These are phyloP conservation scores for Drosophila varians DNA, from an alignment of 1,140 invertebrate species.

Conservation along the genomic window DNA sequence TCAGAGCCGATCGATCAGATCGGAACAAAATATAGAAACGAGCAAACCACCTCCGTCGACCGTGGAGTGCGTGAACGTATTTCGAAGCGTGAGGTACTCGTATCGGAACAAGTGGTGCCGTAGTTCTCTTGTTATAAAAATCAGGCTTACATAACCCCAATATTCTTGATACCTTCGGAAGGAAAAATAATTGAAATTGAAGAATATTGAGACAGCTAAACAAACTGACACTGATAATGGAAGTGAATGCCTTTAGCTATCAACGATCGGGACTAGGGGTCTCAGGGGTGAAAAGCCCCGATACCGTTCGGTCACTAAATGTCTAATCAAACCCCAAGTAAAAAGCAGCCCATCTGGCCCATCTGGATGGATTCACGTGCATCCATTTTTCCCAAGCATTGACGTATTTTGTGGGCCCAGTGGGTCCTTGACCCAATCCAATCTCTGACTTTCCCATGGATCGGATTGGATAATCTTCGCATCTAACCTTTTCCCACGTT, in stretches of 20 bases:
- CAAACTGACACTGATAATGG: constrained; percentile 27
- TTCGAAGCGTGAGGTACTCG: constrained; percentile 74
- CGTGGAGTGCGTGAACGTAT: constrained; percentile 73
- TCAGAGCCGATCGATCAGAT: constrained; percentile 51
- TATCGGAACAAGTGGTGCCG: constrained; percentile 29
- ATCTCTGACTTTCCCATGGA: constrained; percentile 30
- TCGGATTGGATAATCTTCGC: constrained; percentile 33
- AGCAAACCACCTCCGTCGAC: constrained; percentile 40
- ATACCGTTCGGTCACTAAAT: constrained; percentile 21
- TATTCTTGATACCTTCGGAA: constrained; percentile 12
- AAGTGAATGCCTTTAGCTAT: constrained; percentile 14
- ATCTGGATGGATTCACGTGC: constrained; percentile 20
- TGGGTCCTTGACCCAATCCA: constrained; percentile 26
- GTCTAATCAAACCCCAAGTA: neutral
- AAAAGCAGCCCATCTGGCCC: constrained; percentile 17
- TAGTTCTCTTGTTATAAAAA: constrained; percentile 6
- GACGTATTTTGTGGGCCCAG: neutral
- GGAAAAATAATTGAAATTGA: constrained; percentile 6
- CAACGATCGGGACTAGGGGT: constrained; percentile 21
- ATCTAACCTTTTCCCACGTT: constrained; percentile 59
- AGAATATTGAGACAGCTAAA: constrained; percentile 10
- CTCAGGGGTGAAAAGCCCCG: constrained; percentile 27
- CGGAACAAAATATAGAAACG: constrained; percentile 50
- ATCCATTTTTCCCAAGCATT: constrained; percentile 10
- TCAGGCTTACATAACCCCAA: constrained; percentile 37